phyloP scores from a whole-genome alignment of 2,113 vertebrate species.

The Leptocoma aspasia region DNA sequence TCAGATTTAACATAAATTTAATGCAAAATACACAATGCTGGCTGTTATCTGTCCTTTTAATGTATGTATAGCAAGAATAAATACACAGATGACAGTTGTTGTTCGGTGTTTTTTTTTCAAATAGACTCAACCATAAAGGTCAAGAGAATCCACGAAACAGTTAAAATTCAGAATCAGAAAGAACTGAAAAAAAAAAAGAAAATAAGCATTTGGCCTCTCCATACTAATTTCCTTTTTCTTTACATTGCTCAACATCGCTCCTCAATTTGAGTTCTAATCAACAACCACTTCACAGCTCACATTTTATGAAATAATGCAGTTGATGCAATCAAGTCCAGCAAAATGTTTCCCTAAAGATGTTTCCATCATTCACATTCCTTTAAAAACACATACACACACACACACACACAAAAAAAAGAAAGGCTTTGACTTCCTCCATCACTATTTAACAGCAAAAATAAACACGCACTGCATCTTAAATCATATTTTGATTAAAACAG shows the following conservation, averaged over 20 bases:
- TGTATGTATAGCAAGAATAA: background rate
- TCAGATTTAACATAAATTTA: background rate
- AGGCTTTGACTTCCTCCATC: background rate
- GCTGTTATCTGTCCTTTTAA: background rate
- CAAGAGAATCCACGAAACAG: conserved; percentile 6
- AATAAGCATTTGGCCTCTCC: background rate
- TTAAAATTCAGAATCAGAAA: background rate
- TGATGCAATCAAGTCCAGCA: conserved; percentile 61
- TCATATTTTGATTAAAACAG: conserved; percentile 36
- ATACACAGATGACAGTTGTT: background rate
- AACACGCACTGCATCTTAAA: conserved; percentile 18
- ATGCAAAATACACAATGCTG: background rate
- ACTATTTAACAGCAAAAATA: background rate
- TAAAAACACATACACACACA: background rate
- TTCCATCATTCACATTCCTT: conserved; percentile 19
- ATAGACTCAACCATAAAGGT: background rate
- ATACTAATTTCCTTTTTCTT: conserved; percentile 30
- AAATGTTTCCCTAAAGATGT: conserved; percentile 58
- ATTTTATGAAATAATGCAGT: conserved; percentile 30
- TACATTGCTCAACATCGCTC: background rate
- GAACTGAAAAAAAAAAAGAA: background rate
- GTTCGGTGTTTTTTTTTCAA: background rate
- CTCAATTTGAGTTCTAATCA: conserved; percentile 49
- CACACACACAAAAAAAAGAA: background rate
- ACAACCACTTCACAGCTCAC: conserved; percentile 60